A percentile compares a stretch with the other conserved stretches of the same genome.
These are phyloP conservation scores for Hemichromis elongatus DNA, from an alignment of 2,113 vertebrate species.

Conservation along the genomic window DNA sequence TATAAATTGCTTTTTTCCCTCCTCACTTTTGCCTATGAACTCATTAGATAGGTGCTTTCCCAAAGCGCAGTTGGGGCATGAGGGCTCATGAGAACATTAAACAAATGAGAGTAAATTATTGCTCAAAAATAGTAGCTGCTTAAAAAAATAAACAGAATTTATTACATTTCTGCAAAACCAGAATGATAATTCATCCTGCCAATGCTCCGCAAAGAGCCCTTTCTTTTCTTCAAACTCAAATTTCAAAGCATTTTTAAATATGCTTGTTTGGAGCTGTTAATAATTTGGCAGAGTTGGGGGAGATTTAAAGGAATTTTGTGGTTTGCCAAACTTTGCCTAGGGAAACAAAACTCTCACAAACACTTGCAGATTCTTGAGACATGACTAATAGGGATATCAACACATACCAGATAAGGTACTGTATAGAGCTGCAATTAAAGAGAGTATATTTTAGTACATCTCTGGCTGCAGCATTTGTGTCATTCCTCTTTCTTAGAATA, in stretches of 20 bases:
- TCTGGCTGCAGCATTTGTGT: background rate
- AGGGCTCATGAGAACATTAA: background rate
- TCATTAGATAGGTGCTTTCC: background rate
- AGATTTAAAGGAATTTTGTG: slow-evolving; percentile 20
- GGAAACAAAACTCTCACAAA: slow-evolving; percentile 6
- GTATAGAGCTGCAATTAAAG: background rate
- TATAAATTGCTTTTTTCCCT: background rate
- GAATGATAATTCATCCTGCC: background rate
- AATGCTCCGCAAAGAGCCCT: background rate
- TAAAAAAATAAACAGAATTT: background rate
- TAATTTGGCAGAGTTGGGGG: slow-evolving; percentile 3
- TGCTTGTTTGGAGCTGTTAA: slow-evolving; percentile 17
- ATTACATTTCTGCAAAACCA: background rate
- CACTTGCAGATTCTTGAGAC: slow-evolving; percentile 27
- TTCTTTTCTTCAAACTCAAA: background rate
- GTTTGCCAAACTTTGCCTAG: slow-evolving; percentile 27
- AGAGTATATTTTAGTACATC: background rate
- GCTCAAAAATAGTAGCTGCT: background rate
- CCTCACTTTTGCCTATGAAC: background rate
- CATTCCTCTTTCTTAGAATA: background rate
- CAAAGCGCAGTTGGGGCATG: background rate
- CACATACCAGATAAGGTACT: slow-evolving; percentile 28
- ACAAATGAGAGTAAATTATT: background rate
- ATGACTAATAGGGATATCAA: slow-evolving; percentile 26
- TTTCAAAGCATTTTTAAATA: slow-evolving; percentile 8